A percentile compares a stretch with the other conserved stretches of the same genome.
phyloP scores from a whole-genome alignment of 1,140 invertebrate genomes.

The Magallana angulata region DNA sequence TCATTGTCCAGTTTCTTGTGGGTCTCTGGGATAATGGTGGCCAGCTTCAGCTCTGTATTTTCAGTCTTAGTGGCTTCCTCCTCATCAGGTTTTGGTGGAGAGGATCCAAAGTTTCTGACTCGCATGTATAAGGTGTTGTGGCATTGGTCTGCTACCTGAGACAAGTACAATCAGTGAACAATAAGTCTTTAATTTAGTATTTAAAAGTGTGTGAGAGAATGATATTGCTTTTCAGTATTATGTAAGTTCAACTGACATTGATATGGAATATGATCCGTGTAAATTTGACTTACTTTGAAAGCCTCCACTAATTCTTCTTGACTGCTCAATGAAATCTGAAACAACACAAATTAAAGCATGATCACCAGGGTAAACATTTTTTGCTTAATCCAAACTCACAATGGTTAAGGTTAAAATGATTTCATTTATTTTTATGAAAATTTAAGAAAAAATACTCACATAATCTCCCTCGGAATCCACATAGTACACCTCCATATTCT shows the following conservation, averaged over 20 bases:
- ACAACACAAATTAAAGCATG: not conserved
- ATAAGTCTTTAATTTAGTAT: not conserved
- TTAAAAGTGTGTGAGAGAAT: no score
- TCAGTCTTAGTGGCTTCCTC: not conserved
- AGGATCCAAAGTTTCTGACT: conserved; percentile 50
- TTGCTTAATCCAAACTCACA: no score
- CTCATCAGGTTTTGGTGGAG: not conserved
- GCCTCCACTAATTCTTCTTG: conserved; percentile 69
- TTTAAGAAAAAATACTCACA: conserved; percentile 51
- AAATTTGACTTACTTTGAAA: conserved; percentile 61
- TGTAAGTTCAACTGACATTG: no score
- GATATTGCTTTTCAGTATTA: no score
- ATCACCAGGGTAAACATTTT: no score
- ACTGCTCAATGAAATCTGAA: conserved; percentile 66
- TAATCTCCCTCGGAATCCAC: conserved; percentile 66
- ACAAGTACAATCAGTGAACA: not conserved
- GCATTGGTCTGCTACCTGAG: conserved; percentile 55
- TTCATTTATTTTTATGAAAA: no score
- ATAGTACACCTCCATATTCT: conserved; percentile 62
- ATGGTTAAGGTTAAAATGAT: no score
- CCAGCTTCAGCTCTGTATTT: conserved; percentile 3
- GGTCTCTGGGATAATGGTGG: conserved; percentile 13
- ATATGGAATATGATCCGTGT: not conserved
- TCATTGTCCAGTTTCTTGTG: not conserved
- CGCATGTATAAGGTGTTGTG: conserved; percentile 56